A percentile compares a stretch with the other conserved stretches of the same genome.
Conservation (phyloP, 2,113 vertebrate genomes). For the Nothocercus julius region DNA sequence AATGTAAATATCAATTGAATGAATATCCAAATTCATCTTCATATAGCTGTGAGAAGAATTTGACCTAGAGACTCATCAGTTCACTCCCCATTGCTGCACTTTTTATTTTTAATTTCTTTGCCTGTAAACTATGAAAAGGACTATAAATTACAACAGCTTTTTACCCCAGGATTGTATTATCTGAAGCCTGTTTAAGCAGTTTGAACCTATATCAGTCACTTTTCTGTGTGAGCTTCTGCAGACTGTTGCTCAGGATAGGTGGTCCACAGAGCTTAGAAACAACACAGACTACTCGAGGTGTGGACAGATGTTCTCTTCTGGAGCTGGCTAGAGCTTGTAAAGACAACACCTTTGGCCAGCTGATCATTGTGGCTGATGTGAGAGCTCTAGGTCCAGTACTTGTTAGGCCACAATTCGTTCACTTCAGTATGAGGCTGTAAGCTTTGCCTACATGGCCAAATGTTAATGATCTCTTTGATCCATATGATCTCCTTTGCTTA, state of each 20-base stretch:
- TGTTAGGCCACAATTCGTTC: too few relatives aligned
- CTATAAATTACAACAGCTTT: not conserved
- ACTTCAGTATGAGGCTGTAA: not conserved
- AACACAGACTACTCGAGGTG: accelerated
- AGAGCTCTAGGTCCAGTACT: too few relatives aligned
- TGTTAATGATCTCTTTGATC: not conserved
- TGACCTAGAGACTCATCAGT: not conserved
- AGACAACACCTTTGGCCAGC: not conserved
- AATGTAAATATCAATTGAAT: too few relatives aligned
- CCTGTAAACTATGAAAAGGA: not conserved
- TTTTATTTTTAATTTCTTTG: not conserved
- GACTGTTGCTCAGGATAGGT: not conserved
- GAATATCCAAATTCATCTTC: too few relatives aligned
- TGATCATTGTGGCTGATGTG: not conserved
- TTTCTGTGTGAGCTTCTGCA: not conserved
- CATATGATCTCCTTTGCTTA: accelerated
- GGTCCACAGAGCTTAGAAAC: not conserved
- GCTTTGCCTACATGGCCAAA: accelerated
- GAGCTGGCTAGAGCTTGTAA: not conserved
- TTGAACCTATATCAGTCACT: not conserved
- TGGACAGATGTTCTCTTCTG: not conserved
- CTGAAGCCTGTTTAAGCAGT: not conserved
- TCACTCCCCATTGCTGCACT: not conserved
- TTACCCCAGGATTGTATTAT: not conserved
- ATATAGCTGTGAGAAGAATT: not conserved